Base-by-base conservation (phyloP, 2,888 invertebrate species). In the Conistra vaccinii region DNA sequence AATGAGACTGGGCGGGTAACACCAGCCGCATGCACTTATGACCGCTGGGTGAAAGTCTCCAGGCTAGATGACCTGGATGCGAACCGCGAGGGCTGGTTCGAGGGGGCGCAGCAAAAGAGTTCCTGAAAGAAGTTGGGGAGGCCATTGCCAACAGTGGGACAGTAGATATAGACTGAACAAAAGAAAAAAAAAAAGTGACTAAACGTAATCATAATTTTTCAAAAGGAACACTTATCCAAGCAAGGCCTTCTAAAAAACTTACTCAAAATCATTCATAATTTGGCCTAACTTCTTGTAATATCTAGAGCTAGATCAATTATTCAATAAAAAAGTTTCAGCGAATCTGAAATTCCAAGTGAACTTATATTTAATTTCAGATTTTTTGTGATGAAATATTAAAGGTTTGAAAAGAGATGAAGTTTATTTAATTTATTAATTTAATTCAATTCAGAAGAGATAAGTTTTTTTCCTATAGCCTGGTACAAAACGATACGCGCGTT, bases 341-440 rank as follows among this genome's bases (percentile, higher is more conserved):
- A 76, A 58, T 70, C 62, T 63, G 39, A 67, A 80, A 70, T 58
- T 76, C 32, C 26, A 48, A 62, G 45, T 42, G 32, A 63, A 63
- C 17, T 61, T 2, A 60, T 53, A 70, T 71, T 76, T 65, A 48
- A 53, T 67, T 53, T 35, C 4, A n/a, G 5, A 3, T 62, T 42
- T 57, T 73, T 35, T 48, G 9, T 10, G 53, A 39, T 39, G 55
- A 17, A n/a, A 48, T 48, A 20, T 48, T 23, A 17, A 20, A 39
- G 10, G 1, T 45, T 45, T 32, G n/a, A 29, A 29, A 26, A n/a
- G 6, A 35, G 20, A 48, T 29, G 4, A 32, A 29, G 29, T n/a
- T 48, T n/a, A 26, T 63, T 55, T 3, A 48, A 26, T 63, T 55
- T 3, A 48, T 57, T 20, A 2, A 63, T 48, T 55, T 26, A 10